Evolutionary conservation across 2,888 invertebrate species (phyloP).

Genomic region (Sphinx pinastri): DNA sequence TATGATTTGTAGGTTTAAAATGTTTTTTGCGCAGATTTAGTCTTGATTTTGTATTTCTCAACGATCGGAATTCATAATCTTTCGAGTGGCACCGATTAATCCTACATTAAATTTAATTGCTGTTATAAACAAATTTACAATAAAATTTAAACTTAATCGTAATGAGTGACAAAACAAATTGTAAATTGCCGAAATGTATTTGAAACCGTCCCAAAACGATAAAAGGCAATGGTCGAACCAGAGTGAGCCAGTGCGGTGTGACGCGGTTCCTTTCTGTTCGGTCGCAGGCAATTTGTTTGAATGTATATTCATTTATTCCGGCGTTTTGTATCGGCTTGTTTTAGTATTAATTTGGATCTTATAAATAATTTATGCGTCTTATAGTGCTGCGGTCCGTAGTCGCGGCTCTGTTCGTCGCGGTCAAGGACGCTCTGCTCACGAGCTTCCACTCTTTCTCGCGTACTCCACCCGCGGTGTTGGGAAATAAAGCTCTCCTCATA

Average conservation of each 20-base stretch:
- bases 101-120: neutral
- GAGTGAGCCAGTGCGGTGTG: conserved; percentile 35
- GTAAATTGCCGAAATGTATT: conserved; percentile 41
- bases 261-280: conserved; percentile 40
- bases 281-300: conserved; percentile 67
- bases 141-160: neutral
- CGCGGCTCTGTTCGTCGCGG: conserved; percentile 56
- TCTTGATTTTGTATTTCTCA: neutral
- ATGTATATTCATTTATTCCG: conserved; percentile 77
- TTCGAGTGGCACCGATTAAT: neutral
- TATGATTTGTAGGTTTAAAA: too few relatives aligned
- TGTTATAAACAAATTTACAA: neutral
- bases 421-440: conserved; percentile 66
- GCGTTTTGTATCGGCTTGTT: conserved; percentile 65
- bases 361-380: conserved; percentile 74
- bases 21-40: neutral
- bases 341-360: conserved; percentile 77
- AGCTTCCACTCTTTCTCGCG: conserved; percentile 44
- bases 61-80: neutral
- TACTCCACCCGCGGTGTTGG: conserved; percentile 30
- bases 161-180: conserved; percentile 22
- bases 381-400: conserved; percentile 52
- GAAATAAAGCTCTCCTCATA: neutral
- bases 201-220: conserved; percentile 45
- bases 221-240: conserved; percentile 53